phyloP scores from a whole-genome alignment of 2,797 vertebrate genomes.

The Sylvilagus floridanus region DNA sequence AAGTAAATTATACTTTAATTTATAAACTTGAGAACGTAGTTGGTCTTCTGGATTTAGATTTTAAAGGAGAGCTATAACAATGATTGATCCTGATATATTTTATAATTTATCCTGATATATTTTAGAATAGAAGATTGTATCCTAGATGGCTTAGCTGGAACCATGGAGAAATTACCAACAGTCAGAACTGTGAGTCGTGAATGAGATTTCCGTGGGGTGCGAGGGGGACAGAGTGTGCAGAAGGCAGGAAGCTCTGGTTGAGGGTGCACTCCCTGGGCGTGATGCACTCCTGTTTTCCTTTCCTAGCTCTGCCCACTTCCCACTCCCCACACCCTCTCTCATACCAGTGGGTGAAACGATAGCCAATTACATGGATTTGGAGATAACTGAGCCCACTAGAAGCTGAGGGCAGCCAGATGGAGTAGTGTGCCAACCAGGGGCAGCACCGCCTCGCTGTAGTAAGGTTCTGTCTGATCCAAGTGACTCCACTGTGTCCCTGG shows the following conservation, averaged over 20 bases:
- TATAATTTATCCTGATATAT: background rate
- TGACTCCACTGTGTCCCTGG: background rate
- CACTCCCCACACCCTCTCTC: too few species aligned
- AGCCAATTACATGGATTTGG: fast-evolving
- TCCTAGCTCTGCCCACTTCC: fast-evolving
- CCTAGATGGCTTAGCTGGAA: background rate
- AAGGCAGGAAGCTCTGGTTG: background rate
- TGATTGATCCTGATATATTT: background rate
- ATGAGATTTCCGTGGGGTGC: background rate
- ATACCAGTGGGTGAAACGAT: too few species aligned
- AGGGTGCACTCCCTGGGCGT: too few species aligned
- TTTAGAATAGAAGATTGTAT: background rate
- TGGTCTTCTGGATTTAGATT: background rate
- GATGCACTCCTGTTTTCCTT: too few species aligned
- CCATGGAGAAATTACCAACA: background rate
- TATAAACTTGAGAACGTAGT: background rate
- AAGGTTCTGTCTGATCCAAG: too few species aligned
- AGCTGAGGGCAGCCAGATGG: fast-evolving
- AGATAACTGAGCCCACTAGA: background rate
- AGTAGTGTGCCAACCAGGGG: background rate
- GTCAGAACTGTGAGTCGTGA: background rate
- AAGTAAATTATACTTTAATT: slow-evolving; percentile 5
- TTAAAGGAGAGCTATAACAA: background rate
- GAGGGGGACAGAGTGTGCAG: background rate
- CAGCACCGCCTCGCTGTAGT: background rate